These are phyloP conservation scores for Sinocyclocheilus anophthalmus DNA, from an alignment of 2,113 vertebrate species.

Conservation along the genomic window DNA sequence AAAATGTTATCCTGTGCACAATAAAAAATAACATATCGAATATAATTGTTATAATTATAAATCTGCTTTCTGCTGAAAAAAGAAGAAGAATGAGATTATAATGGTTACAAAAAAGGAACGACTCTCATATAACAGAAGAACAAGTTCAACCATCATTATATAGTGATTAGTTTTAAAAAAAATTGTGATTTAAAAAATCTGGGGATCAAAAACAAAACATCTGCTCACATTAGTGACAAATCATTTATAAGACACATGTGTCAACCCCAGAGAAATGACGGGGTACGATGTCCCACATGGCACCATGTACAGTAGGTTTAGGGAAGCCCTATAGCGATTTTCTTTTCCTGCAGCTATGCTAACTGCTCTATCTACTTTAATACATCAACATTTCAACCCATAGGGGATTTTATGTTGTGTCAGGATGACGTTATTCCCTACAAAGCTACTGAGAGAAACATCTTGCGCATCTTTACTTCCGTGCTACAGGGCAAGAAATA, in stretches of 20 bases:
- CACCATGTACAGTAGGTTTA: slow-evolving; percentile 48
- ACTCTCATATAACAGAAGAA: not conserved
- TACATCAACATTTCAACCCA: slow-evolving; percentile 57
- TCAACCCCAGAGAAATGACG: slow-evolving; percentile 58
- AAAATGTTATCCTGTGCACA: not conserved
- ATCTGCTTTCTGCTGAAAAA: not conserved
- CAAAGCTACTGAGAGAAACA: not conserved
- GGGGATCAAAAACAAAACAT: slow-evolving; percentile 70
- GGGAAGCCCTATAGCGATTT: slow-evolving; percentile 35
- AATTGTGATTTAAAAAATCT: slow-evolving; percentile 43
- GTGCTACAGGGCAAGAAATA: not conserved
- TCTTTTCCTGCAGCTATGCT: slow-evolving; percentile 50
- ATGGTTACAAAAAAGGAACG: too few species aligned
- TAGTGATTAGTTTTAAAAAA: not conserved
- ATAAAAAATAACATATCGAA: not conserved
- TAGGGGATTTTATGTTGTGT: slow-evolving; percentile 34
- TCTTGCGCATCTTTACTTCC: not conserved
- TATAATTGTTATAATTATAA: not conserved
- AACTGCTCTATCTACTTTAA: slow-evolving; percentile 38
- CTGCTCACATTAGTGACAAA: slow-evolving; percentile 79
- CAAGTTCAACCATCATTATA: not conserved
- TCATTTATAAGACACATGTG: slow-evolving; percentile 73
- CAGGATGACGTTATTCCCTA: slow-evolving; percentile 31
- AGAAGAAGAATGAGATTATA: not conserved
- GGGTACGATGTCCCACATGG: slow-evolving; percentile 37